Percentiles rank a stretch among this genome's conserved stretches.
These are phyloP conservation scores for Tricholaema leucomelas DNA, from an alignment of 2,113 vertebrate genomes.

Conservation along the genomic window DNA sequence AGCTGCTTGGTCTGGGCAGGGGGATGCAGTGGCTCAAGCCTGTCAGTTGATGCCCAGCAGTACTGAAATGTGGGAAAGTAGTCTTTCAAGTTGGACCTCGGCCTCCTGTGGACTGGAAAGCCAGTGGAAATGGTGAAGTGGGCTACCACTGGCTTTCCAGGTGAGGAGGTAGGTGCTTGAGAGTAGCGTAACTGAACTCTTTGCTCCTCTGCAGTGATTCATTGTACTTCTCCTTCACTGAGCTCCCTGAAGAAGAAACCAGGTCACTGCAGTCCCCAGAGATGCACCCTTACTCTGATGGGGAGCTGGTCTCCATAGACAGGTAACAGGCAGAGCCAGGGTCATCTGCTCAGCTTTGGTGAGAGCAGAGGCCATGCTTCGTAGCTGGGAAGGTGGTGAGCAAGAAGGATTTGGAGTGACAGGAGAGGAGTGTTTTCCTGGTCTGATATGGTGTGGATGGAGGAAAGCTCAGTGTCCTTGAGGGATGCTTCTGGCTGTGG, in stretches of 20 bases:
- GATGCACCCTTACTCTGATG: constrained; percentile 79
- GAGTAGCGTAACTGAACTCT: background rate
- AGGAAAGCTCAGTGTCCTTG: background rate
- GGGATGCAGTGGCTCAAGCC: background rate
- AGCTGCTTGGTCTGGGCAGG: background rate
- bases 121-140: background rate
- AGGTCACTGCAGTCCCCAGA: constrained; percentile 36
- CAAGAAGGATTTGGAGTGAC: background rate
- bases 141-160: background rate
- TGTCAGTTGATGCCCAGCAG: background rate
- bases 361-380: background rate
- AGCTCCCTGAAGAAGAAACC: constrained; percentile 61
- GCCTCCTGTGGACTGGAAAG: background rate
- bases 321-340: constrained; percentile 66
- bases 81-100: background rate
- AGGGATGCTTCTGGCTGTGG: background rate
- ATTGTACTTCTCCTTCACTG: constrained; percentile 75
- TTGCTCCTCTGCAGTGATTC: constrained; percentile 69
- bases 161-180: background rate
- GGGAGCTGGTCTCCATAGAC: constrained; percentile 71
- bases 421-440: background rate
- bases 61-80: background rate
- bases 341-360: background rate
- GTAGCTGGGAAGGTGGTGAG: background rate
- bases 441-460: background rate